These are phyloP conservation scores for Polydesmus complanatus DNA, from an alignment of 2,888 invertebrate species.

Conservation along the genomic window DNA sequence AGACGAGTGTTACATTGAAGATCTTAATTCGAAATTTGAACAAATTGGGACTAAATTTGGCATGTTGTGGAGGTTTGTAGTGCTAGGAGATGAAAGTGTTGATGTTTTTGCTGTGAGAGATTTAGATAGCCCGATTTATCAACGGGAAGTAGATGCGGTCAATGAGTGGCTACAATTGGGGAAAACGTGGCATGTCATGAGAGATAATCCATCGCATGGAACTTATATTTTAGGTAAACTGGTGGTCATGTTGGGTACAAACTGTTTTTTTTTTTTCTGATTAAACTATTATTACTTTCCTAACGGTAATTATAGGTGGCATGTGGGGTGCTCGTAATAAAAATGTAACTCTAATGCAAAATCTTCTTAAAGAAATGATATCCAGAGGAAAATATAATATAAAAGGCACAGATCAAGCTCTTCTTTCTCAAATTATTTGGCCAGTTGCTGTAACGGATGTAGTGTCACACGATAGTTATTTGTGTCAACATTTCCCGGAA, in stretches of 20 bases:
- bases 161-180: neutral
- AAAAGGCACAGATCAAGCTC: slow-evolving; percentile 4
- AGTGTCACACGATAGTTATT: slow-evolving; percentile 8
- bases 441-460: slow-evolving; percentile 1
- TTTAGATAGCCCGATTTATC: neutral
- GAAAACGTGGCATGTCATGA: neutral
- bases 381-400: neutral
- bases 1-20: neutral
- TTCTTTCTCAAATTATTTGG: slow-evolving; percentile 1
- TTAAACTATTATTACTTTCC: too few relatives aligned
- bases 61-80: neutral
- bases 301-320: too few relatives aligned
- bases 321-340: slow-evolving; percentile 13
- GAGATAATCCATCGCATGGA: neutral
- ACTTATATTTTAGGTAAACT: neutral
- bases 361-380: neutral
- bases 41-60: neutral
- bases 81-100: neutral
- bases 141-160: neutral
- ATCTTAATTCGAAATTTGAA: neutral
- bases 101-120: neutral
- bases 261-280: too few relatives aligned
- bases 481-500: neutral
- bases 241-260: too few relatives aligned
- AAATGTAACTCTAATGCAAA: slow-evolving; percentile 3